phyloP scores from a whole-genome alignment of 2,888 invertebrate species.

The Crepidodera aurea region DNA sequence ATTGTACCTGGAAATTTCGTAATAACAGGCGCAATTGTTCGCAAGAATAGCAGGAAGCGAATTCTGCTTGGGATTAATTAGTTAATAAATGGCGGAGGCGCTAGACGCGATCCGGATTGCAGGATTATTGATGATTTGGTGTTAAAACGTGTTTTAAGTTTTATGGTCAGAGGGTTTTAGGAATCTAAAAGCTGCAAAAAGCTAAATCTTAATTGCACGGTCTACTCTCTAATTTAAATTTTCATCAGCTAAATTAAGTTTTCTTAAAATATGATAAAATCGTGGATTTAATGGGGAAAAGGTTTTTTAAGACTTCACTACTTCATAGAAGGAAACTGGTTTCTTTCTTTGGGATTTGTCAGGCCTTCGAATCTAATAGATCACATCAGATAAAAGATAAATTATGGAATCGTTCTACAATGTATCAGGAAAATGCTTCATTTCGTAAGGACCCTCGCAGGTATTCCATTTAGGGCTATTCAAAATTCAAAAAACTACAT shows the following conservation, averaged over 20 bases:
- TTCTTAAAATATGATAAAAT: too few relatives aligned
- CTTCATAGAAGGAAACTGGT: too few relatives aligned
- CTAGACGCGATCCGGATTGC: neutral
- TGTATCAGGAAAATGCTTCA: too few relatives aligned
- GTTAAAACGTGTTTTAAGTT: slow-evolving; percentile 8
- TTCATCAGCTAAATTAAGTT: neutral
- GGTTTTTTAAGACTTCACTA: too few relatives aligned
- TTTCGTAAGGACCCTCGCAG: too few relatives aligned
- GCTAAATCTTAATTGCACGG: neutral
- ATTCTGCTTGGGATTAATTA: slow-evolving; percentile 32
- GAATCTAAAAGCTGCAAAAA: neutral
- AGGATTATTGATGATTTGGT: slow-evolving; percentile 8
- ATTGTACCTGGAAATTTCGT: slow-evolving; percentile 37
- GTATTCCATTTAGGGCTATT: too few relatives aligned
- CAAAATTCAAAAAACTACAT: slow-evolving; percentile 14
- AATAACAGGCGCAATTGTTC: slow-evolving; percentile 25
- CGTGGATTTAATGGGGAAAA: too few relatives aligned
- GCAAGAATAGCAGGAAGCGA: slow-evolving; percentile 19
- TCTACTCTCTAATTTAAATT: neutral
- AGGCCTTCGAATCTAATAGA: too few relatives aligned
- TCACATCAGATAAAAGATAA: too few relatives aligned
- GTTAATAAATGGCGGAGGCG: slow-evolving; percentile 26
- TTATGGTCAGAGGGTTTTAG: neutral
- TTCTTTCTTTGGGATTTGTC: too few relatives aligned
- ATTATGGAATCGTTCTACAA: too few relatives aligned